Conservation (phyloP, 2,888 invertebrate species). For the Acholoe squamosa region DNA sequence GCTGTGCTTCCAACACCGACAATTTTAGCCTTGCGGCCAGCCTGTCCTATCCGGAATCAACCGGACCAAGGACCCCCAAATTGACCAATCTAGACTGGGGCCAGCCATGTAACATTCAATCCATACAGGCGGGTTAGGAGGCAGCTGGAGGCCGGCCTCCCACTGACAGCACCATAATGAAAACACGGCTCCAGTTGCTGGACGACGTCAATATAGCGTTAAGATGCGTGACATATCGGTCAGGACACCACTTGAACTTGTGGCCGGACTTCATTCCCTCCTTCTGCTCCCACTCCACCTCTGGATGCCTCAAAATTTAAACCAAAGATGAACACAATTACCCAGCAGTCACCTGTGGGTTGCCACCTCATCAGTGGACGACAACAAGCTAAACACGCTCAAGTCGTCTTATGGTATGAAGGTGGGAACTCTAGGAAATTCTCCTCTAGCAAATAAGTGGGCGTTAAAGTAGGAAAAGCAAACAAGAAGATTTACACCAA, state of each 20-base stretch:
- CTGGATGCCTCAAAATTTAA: background rate
- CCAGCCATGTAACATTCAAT: constrained; percentile 52
- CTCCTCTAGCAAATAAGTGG: background rate
- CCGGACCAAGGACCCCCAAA: constrained; percentile 35
- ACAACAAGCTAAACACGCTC: background rate
- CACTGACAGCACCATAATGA: constrained; percentile 40
- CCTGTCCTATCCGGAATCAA: constrained; percentile 50
- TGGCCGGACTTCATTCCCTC: background rate
- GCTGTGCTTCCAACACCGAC: background rate
- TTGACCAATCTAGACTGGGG: constrained; percentile 31
- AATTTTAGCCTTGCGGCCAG: constrained; percentile 19
- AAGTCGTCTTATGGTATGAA: background rate
- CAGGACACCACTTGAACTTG: constrained; percentile 15
- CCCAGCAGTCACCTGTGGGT: background rate
- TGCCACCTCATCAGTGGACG: background rate
- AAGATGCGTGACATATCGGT: constrained; percentile 36
- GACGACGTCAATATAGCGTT: background rate
- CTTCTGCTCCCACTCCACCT: background rate
- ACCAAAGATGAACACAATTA: constrained; percentile 44
- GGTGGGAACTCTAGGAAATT: background rate
- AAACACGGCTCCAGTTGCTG: constrained; percentile 35
- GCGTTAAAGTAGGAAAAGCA: background rate
- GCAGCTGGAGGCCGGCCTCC: background rate
- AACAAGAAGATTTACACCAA: background rate
- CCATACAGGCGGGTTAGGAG: constrained; percentile 12